These are phyloP conservation scores for Aleadryas rufinucha DNA, from an alignment of 2,113 vertebrate species.

Conservation along the genomic window DNA sequence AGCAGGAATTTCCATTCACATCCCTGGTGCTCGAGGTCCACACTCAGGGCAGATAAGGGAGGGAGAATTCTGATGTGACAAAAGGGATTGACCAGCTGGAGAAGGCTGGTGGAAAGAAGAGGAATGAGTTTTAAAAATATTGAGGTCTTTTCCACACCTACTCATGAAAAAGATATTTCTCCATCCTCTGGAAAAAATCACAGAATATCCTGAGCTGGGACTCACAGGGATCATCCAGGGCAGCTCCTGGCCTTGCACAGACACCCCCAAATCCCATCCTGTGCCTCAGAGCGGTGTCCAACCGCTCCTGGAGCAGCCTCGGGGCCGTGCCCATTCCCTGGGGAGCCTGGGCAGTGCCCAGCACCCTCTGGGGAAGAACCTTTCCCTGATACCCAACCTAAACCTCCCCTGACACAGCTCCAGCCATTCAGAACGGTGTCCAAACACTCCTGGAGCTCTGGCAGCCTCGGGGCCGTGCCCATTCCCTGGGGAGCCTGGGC, in stretches of 20 bases:
- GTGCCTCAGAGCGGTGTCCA: not conserved
- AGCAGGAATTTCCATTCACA: not conserved
- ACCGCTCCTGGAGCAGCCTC: too few relatives aligned
- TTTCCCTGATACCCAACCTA: too few relatives aligned
- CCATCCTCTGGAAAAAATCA: not conserved
- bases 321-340: too few relatives aligned
- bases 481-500: too few relatives aligned
- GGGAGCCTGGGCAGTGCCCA: too few relatives aligned
- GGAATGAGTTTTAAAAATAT: not conserved
- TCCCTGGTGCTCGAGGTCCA: not conserved
- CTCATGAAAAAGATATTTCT: not conserved
- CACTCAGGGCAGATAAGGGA: not conserved
- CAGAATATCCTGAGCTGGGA: not conserved
- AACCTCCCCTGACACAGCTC: too few relatives aligned
- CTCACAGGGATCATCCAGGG: not conserved
- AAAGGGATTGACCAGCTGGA: not conserved
- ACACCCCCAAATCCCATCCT: not conserved
- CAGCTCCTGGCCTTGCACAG: not conserved
- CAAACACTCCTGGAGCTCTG: too few relatives aligned
- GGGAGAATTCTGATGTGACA: not conserved
- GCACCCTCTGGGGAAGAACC: too few relatives aligned
- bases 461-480: too few relatives aligned
- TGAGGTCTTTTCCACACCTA: not conserved
- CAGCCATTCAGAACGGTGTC: accelerated
- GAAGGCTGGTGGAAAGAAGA: not conserved